phyloP scores from a whole-genome alignment of 2,888 invertebrate species.

The Xanthia togata region DNA sequence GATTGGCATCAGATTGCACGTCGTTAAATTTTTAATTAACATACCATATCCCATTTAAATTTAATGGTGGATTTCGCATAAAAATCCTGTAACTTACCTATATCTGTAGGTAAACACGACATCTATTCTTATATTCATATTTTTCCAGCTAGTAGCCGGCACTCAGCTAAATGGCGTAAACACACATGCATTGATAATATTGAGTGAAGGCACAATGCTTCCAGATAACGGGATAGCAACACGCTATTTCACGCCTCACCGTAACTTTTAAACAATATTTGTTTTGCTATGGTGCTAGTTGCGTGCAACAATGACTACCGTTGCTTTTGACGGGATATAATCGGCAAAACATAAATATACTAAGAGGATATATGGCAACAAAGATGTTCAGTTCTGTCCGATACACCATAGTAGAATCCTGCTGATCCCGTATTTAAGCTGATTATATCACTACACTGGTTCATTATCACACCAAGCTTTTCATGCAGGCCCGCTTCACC shows the following conservation, averaged over 20 bases:
- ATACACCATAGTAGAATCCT: background rate
- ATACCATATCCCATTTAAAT: background rate
- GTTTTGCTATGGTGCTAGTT: conserved; percentile 50
- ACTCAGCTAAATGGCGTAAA: conserved; percentile 12
- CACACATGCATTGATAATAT: conserved; percentile 52
- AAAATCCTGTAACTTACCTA: background rate
- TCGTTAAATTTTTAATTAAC: background rate
- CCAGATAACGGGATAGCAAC: conserved; percentile 50
- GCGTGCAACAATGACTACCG: conserved; percentile 57
- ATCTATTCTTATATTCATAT: background rate
- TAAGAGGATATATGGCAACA: conserved; percentile 25
- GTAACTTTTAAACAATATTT: conserved; percentile 56
- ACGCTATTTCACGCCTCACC: conserved; percentile 58
- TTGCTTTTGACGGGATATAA: conserved; percentile 41
- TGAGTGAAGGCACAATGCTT: conserved; percentile 49
- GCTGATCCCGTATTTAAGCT: background rate
- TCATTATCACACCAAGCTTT: background rate
- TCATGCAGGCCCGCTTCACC: background rate
- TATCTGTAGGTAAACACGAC: background rate
- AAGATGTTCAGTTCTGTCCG: background rate
- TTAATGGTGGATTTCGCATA: background rate
- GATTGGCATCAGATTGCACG: background rate
- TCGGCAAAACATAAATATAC: conserved; percentile 25
- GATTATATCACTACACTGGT: background rate
- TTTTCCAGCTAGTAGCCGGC: background rate